Percentiles rank a stretch among this genome's conserved stretches.
Conservation (phyloP, 1,140 invertebrate genomes). For the Sycophaga agraensis region DNA sequence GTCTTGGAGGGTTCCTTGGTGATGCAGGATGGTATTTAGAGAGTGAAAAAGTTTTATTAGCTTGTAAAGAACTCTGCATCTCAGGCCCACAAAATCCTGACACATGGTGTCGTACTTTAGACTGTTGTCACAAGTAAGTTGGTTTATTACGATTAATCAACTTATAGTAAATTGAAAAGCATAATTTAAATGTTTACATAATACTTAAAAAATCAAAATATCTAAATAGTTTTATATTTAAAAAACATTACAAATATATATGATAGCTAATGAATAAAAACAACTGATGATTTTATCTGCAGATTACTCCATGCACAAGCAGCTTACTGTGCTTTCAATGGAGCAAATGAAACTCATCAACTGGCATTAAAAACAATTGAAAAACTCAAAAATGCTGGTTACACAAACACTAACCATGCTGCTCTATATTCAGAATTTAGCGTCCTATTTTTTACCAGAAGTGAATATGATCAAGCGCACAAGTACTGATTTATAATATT, state of each 20-base stretch:
- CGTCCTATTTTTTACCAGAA: slow-evolving; percentile 75
- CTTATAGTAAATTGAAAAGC: neutral
- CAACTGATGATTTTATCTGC: slow-evolving; percentile 20
- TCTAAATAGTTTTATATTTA: too few species aligned
- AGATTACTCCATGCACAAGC: slow-evolving; percentile 82
- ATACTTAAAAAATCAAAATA: too few species aligned
- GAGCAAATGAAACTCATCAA: slow-evolving; percentile 67
- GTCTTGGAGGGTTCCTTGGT: slow-evolving; percentile 75
- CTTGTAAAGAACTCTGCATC: slow-evolving; percentile 65
- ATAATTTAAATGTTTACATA: slow-evolving; percentile 2
- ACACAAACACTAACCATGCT: slow-evolving; percentile 63
- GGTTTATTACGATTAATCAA: neutral
- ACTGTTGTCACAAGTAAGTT: slow-evolving; percentile 73
- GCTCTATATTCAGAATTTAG: slow-evolving; percentile 79
- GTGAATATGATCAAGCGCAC: slow-evolving; percentile 79
- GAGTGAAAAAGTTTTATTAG: slow-evolving; percentile 69
- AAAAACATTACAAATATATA: too few species aligned
- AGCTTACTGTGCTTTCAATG: slow-evolving; percentile 74
- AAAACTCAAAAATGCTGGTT: slow-evolving; percentile 50
- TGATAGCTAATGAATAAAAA: too few species aligned
- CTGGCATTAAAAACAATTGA: slow-evolving; percentile 62
- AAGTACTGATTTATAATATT: slow-evolving; percentile 54
- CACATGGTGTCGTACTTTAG: slow-evolving; percentile 61
- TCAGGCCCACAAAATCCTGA: slow-evolving; percentile 53
- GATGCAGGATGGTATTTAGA: slow-evolving; percentile 83